A percentile compares a stretch with the other conserved stretches of the same genome.
phyloP scores from a whole-genome alignment of 2,113 vertebrate genomes.

The Cranoglanis bouderius region DNA sequence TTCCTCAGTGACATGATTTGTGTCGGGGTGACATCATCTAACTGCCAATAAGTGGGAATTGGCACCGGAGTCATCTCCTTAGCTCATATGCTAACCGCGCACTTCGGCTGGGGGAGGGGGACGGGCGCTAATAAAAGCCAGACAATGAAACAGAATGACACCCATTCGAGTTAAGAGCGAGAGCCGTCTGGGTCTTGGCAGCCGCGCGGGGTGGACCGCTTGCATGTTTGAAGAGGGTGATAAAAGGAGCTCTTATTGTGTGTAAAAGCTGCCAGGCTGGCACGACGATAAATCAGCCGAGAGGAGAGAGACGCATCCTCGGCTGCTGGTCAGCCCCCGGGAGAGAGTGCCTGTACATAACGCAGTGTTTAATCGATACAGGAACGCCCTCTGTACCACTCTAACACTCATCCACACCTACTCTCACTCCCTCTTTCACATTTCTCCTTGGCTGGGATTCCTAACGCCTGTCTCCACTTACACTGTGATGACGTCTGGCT shows the following conservation, averaged over 20 bases:
- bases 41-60: conserved; percentile 36
- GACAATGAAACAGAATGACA: conserved; percentile 56
- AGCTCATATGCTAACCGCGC: conserved; percentile 22
- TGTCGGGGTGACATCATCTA: conserved; percentile 40
- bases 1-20: conserved; percentile 33
- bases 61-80: conserved; percentile 1
- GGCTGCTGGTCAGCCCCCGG: conserved; percentile 41
- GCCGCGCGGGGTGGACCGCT: conserved; percentile 17
- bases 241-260: conserved; percentile 45
- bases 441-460: conserved; percentile 2
- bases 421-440: neutral
- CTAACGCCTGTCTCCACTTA: neutral
- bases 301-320: conserved; percentile 22
- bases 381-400: conserved; percentile 39
- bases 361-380: conserved; percentile 49
- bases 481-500: neutral
- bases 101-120: neutral
- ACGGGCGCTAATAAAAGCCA: conserved; percentile 36
- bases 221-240: conserved; percentile 45
- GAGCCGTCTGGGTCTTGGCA: conserved; percentile 29
- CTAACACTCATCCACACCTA: conserved; percentile 8
- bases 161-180: conserved; percentile 46
- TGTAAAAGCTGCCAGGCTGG: conserved; percentile 48
- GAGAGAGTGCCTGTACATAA: conserved; percentile 49
- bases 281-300: conserved; percentile 56